Base-by-base conservation (phyloP, 2,888 invertebrate genomes). In the Aspidapion aeneum region DNA sequence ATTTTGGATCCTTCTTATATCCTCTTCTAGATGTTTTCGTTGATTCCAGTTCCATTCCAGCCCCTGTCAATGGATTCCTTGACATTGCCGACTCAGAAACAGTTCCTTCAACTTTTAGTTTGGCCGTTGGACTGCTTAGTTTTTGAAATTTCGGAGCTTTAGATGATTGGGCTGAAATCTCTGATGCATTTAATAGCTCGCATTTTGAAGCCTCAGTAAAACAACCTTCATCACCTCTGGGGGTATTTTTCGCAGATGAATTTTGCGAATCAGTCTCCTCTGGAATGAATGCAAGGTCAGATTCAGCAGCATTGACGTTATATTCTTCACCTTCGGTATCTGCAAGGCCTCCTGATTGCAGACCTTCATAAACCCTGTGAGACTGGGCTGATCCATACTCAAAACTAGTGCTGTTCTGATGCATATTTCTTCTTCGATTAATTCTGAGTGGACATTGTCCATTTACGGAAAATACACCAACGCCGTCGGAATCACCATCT, bases 401-500 rank as follows among this genome's bases (percentile, higher is more conserved):
- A 61, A 73, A 72, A 61, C 65, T 66, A 5, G 65, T 57, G 1
- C 62, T 62, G 18, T 49, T 55, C 7, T 50, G 2, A 35, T 66
- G 68, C 5, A 64, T 60, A 48, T 61, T 66, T 57, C 66, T 22
- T 48, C 62, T 61, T 16, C 68, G 62, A 22, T 55, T 54, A 52
- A 57, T 21, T 21, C 17, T 51, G 63, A 77, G 70, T 0, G 77
- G 78, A 59, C 76, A 74, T 9, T 74, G 71, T 2, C 78, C 79
- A 22, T 75, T 75, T 19, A 77, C 74, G 0, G 79, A 78, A 66
- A 77, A 78, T 66, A 79, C 76, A 63, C 75, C 72, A 48, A 71
- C 75, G 21, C 76, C 77, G 61, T 74, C 76, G 49, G 74, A 74
- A 55, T 71, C 69, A n/a, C 74, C 71, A 16, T 66, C 67, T 66